Conservation (phyloP, 2,113 vertebrate genomes). For the Heteronetta atricapilla region DNA sequence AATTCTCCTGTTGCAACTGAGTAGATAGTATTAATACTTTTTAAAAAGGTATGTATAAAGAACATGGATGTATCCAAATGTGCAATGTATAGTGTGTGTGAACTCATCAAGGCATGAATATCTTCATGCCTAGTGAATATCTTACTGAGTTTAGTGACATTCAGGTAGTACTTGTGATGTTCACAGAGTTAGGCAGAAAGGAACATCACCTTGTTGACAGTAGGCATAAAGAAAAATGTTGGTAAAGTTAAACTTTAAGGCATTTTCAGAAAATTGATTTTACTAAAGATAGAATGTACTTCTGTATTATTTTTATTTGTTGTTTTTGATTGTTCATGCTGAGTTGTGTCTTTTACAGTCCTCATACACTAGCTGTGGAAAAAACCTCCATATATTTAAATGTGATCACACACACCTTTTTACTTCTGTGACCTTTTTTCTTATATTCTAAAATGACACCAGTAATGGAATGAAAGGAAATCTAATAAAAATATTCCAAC, state of each 20-base stretch:
- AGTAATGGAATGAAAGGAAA: not conserved
- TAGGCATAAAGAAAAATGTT: not conserved
- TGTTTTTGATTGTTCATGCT: not conserved
- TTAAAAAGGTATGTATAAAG: not conserved
- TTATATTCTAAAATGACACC: not conserved
- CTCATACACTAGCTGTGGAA: not conserved
- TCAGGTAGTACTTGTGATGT: not conserved
- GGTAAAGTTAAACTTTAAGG: not conserved
- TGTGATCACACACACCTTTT: not conserved
- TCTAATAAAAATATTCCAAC: not conserved
- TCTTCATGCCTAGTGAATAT: not conserved
- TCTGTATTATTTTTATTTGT: not conserved
- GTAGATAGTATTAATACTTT: not conserved
- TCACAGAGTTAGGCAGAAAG: not conserved
- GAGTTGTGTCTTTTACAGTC: rapidly evolving
- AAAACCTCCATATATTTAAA: not conserved
- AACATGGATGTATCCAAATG: not conserved
- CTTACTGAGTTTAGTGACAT: not conserved
- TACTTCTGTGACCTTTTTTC: not conserved
- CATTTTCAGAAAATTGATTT: not conserved
- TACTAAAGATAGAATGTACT: not conserved
- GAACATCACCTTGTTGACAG: not conserved
- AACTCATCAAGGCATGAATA: not conserved
- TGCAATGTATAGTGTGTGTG: not conserved
- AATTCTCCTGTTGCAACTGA: not conserved